Conservation (phyloP, 2,888 invertebrate species). For the Tachina lurida region DNA sequence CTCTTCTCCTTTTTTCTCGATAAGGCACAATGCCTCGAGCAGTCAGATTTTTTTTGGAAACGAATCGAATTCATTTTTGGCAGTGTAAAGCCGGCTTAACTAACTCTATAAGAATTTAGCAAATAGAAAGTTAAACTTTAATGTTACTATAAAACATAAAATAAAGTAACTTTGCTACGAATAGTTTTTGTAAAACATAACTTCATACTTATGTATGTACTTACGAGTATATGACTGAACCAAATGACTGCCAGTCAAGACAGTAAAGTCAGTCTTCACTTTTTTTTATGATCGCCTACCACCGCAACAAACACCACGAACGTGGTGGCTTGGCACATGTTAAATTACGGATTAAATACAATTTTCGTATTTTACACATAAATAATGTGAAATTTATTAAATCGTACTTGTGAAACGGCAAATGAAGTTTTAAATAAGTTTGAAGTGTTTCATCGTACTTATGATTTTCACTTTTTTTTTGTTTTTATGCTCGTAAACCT, state of each 20-base stretch:
- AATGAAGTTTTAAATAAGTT: slow-evolving; percentile 23
- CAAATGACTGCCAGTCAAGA: slow-evolving; percentile 15
- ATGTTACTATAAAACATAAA: slow-evolving; percentile 19
- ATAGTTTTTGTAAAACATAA: slow-evolving; percentile 18
- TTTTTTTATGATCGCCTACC: slow-evolving; percentile 1
- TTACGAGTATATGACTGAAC: slow-evolving; percentile 2
- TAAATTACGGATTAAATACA: slow-evolving; percentile 44
- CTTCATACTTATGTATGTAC: not conserved
- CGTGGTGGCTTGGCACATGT: slow-evolving; percentile 42
- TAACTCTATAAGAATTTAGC: not conserved
- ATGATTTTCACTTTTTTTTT: slow-evolving; percentile 45
- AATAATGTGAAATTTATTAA: slow-evolving; percentile 47
- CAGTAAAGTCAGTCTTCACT: slow-evolving; percentile 1
- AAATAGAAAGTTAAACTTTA: slow-evolving; percentile 5
- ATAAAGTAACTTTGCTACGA: slow-evolving; percentile 41
- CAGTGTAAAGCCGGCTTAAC: not conserved
- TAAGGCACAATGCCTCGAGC: no score
- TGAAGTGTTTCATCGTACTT: slow-evolving; percentile 18
- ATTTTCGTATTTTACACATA: slow-evolving; percentile 24
- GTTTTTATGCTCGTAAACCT: not conserved
- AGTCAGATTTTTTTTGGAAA: no score
- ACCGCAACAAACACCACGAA: slow-evolving; percentile 10
- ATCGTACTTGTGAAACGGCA: not conserved
- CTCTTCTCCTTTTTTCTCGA: no score
- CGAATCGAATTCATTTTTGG: not conserved